Evolutionary conservation across 2,797 vertebrate genomes (phyloP), one percentile per base, ranked within the genome.

Genomic region (Phoxinus dragarum): DNA sequence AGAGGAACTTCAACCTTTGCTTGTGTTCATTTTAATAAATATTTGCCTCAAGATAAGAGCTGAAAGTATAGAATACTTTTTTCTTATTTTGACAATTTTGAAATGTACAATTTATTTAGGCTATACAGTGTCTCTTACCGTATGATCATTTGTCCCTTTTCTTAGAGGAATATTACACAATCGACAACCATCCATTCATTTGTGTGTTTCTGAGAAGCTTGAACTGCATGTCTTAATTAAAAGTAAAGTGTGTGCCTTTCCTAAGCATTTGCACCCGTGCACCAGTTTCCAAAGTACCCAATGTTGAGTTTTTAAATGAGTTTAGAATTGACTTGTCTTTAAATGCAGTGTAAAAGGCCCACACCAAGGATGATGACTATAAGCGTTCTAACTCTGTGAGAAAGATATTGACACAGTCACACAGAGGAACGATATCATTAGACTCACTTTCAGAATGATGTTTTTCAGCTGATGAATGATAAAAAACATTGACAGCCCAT

Each of bases 201-300:
- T 16, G 44, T 82, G 56, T 74, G 44, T 81, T 69, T 49, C 12
- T 19, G 27, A 61, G 11, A 64, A 82, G 56, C n/a, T 61, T 61
- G 21, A 54, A 42, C 49, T 27, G 27, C 8, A 36, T 49, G 71
- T 74, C 71, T 56, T 76, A 76, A 56, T 75, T 66, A 38, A 59
- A 81, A 31, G 38, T 61, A 47, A 64, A 49, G 40, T 64, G 12
- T 83, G 81, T 75, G 81, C 71, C 81, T 83, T 83, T 36, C 56
- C 56, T 64, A 42, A 61, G n/a, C 23, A 78, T 78, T 64, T 78
- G 75, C 54, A 42, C 75, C 75, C 38, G 2, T 75, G 19, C 3
- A 56, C 36, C 49, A 16, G 56, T 78, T 31, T 64, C n/a, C 16
- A 47, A 64, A 44, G 40, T 21, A 34, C 16, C 40, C 40, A 34